phyloP scores from a whole-genome alignment of 2,797 vertebrate species.

The Borostomias antarcticus region DNA sequence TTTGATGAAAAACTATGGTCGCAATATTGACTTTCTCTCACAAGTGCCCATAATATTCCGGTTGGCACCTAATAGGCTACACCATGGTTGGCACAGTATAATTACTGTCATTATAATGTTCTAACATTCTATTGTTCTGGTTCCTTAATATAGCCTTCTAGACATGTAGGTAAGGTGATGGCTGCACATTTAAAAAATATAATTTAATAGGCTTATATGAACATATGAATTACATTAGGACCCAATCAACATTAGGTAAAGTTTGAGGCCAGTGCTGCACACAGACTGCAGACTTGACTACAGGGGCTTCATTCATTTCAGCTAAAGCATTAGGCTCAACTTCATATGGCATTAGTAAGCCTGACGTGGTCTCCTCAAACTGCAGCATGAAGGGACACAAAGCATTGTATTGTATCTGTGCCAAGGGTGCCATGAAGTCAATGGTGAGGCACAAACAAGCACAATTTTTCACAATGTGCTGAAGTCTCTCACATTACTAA shows the following conservation, averaged over 20 bases:
- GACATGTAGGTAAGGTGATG: no score
- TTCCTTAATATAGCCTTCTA: no score
- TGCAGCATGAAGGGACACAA: conserved; percentile 51
- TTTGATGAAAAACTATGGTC: background rate
- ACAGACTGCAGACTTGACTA: background rate
- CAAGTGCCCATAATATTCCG: background rate
- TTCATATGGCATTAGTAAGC: conserved; percentile 29
- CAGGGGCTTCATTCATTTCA: background rate
- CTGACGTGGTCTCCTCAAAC: conserved; percentile 39
- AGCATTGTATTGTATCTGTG: conserved; percentile 53
- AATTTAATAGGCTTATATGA: no score
- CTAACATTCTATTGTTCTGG: no score
- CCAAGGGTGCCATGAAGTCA: conserved; percentile 50
- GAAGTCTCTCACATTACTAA: conserved; percentile 61
- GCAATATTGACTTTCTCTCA: background rate
- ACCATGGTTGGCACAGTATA: background rate
- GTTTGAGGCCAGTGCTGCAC: background rate
- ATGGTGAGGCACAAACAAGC: conserved; percentile 51
- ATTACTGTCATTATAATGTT: background rate
- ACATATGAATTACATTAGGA: no score
- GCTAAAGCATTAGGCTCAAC: conserved; percentile 23
- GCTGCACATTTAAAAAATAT: no score
- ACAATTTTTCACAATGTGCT: conserved; percentile 64
- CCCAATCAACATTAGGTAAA: no score
- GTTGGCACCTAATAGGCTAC: no score